phyloP scores from a whole-genome alignment of 1,140 invertebrate species.

The Papilio dardanus region DNA sequence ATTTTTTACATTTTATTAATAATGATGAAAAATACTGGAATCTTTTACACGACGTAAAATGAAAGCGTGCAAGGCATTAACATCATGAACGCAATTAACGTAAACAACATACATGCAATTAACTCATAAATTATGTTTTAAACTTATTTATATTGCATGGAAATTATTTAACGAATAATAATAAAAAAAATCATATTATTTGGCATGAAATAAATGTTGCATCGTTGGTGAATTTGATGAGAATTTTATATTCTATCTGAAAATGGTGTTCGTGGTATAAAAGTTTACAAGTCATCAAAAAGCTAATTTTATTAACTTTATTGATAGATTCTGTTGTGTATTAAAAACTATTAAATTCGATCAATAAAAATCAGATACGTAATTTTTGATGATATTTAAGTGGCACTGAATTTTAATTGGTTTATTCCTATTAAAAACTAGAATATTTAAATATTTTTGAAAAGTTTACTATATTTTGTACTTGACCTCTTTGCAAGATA shows the following conservation, averaged over 20 bases:
- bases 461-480: neutral
- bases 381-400: too few species aligned
- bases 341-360: too few species aligned
- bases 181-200: neutral
- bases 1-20: neutral
- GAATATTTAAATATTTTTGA: too few species aligned
- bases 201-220: neutral
- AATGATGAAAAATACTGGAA: neutral
- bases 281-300: too few species aligned
- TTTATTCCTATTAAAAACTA: too few species aligned
- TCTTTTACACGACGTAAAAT: conserved; percentile 12
- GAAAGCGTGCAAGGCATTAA: conserved; percentile 16
- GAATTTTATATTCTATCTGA: neutral
- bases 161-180: neutral
- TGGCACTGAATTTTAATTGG: too few species aligned
- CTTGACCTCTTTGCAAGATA: too few species aligned
- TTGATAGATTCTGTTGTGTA: too few species aligned
- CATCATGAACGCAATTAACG: conserved; percentile 26
- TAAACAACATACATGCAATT: conserved; percentile 25
- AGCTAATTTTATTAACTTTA: too few species aligned
- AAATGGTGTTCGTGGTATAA: too few species aligned
- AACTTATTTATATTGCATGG: conserved; percentile 11
- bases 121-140: conserved; percentile 23
- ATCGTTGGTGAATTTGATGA: neutral
- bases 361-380: too few species aligned